Evolutionary conservation across 1,140 invertebrate species (phyloP), one percentile per base, ranked within the genome.

Genomic region (Drosophila elegans): DNA sequence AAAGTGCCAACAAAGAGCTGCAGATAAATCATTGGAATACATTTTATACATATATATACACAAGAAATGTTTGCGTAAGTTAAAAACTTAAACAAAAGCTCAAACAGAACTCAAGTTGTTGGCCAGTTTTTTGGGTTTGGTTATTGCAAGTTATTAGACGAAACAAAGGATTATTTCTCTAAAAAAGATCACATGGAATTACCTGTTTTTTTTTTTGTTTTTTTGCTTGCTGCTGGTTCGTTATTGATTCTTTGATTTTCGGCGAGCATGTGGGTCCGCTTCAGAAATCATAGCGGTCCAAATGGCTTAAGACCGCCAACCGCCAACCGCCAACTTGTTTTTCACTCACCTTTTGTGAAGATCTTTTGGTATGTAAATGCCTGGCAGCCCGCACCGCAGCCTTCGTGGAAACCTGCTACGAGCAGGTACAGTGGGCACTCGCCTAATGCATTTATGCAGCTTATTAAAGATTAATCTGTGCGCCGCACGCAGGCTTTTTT

Each of bases 351-450:
- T 78, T 64, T 76, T 80, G 71, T 80, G 46, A 44, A 16, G 46
- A 45, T 68, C 39, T 69, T 45, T 55, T 71, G 64, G 57, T 75
- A 81, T 81, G 78, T 64, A 76, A 81, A 73, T 72, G 67, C 42
- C 61, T 49, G 44, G 25, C 41, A 38, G 44, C 63, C 38, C 54
- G 45, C 55, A 55, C 38, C 54, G 45, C 55, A 55, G 44, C 44
- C 62, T 59, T 42, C 54, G 61, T 55, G 54, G 29, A 42, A 69
- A 71, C 49, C 66, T 67, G 66, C 51, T 41, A 12, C 45, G 59
- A 21, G 13, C 16, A 11, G 48, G 25, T 39, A 71, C 67, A 71
- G 67, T 71, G 36, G 38, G 29, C 51, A 38, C 67, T 57, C 67
- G 10, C 27, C 49, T 57, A 42, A 71, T 71, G 63, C 64, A 72